phyloP scores from a whole-genome alignment of 2,797 vertebrate genomes.

The Platalea minor region DNA sequence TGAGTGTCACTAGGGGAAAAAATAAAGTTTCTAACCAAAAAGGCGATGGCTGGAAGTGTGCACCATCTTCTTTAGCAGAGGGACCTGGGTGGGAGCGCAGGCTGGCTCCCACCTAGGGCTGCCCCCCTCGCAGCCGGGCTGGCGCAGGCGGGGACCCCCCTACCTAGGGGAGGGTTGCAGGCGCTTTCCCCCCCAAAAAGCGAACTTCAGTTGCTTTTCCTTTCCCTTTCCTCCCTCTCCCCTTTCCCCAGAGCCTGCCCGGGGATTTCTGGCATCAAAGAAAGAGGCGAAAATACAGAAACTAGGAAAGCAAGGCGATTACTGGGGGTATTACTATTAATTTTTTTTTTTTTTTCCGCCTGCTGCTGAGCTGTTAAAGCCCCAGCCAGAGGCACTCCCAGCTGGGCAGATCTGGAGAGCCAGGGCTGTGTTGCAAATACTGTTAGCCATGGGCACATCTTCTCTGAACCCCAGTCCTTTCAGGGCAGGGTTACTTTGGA shows the following conservation, averaged over 20 bases:
- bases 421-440: not conserved
- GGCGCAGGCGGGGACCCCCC: too few relatives aligned
- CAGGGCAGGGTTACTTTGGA: slow-evolving; percentile 39
- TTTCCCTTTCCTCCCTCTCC: not conserved
- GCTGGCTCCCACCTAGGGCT: not conserved
- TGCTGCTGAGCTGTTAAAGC: not conserved
- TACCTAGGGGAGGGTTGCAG: not conserved
- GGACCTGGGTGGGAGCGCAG: not conserved
- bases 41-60: slow-evolving; percentile 11
- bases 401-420: not conserved
- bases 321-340: not conserved
- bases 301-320: not conserved
- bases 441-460: not conserved
- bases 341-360: not conserved
- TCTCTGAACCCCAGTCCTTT: not conserved
- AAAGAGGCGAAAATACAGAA: not conserved
- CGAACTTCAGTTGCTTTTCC: not conserved
- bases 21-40: slow-evolving; percentile 73
- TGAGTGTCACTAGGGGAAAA: slow-evolving; percentile 65
- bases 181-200: not conserved
- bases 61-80: slow-evolving; percentile 31
- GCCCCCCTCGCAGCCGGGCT: not conserved
- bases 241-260: not conserved
- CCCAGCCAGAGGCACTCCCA: not conserved
- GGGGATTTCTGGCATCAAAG: not conserved